Evolutionary conservation across 2,888 invertebrate genomes (phyloP), one percentile per base, ranked within the genome.

Genomic region (Palloptera scutellata): DNA sequence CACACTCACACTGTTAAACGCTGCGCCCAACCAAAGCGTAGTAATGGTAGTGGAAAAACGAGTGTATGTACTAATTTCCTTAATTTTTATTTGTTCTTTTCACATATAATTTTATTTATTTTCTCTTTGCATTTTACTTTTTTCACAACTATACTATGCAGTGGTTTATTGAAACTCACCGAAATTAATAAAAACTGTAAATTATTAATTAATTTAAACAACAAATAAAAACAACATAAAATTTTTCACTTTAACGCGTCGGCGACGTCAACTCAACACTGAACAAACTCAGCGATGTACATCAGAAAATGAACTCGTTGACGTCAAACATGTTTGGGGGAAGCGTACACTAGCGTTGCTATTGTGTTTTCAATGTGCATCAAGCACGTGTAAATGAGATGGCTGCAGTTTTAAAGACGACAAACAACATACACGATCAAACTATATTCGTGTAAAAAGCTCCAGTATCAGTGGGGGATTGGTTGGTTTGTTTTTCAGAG

Each of bases 191-290:
- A 57, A 12, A 61, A 61, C 51, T 57, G 40, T 17, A 61, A 61
- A 66, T 51, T 66, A 66, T 66, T 54, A 58, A 58, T 59, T 64
- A 79, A 80, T 75, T 76, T 78, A 52, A 77, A 76, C 73, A 72
- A 78, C 76, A 78, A 79, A 79, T 76, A 78, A 73, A 77, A 76
- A 78, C 77, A 77, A 72, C 70, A 71, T 72, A 74, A 76, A 72
- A 72, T 71, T 67, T 72, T 55, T 64, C 66, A 73, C 71, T 75
- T 73, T 73, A 68, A 73, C 74, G 66, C 71, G 74, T 73, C 73
- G 76, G 73, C 76, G 77, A 76, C 78, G 30, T 30, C 30, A 30
- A 30, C 30, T 30, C 77, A 78, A 78, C 75, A 66, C 55, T 57
- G 62, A 70, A 64, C 55, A 48, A 55, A 48, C 52, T 52, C 43